These are phyloP conservation scores for Ceyx cyanopectus DNA, from an alignment of 2,113 vertebrate species.

Conservation along the genomic window DNA sequence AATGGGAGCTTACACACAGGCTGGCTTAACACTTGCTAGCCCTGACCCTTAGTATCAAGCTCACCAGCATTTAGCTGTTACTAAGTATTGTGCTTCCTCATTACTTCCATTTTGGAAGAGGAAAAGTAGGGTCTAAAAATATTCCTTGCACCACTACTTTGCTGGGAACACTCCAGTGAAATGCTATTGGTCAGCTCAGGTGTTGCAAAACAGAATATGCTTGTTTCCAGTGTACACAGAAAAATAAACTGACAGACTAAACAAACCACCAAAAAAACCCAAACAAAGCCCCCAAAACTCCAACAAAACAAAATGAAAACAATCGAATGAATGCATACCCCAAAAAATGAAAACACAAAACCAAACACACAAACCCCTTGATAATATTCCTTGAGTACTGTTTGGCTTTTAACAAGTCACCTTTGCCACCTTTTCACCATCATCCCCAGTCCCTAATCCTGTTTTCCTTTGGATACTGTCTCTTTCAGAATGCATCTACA, in stretches of 20 bases:
- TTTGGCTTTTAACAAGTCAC: not conserved
- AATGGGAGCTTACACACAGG: not conserved
- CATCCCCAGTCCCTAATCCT: not conserved
- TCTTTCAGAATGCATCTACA: slow-evolving; percentile 86
- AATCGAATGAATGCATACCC: not conserved
- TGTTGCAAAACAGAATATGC: not conserved
- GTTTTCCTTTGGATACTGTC: not conserved
- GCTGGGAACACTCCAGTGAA: not conserved
- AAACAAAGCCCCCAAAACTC: not conserved
- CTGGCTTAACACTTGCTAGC: not conserved
- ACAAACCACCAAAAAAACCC: not conserved
- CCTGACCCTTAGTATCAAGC: not conserved
- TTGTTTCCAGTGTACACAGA: not conserved
- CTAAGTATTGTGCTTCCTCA: not conserved
- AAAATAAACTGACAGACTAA: not conserved
- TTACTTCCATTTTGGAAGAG: not conserved
- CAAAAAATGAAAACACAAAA: not conserved
- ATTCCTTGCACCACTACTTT: rapidly evolving
- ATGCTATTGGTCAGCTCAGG: not conserved
- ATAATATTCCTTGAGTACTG: too few species aligned
- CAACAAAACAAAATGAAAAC: not conserved
- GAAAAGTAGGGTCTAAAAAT: not conserved
- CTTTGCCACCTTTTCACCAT: not conserved
- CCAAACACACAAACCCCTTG: not conserved
- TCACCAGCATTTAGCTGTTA: not conserved